Evolutionary conservation across 23 tunicate species (phyloP).

Genomic region (Aplidium turbinatum): DNA sequence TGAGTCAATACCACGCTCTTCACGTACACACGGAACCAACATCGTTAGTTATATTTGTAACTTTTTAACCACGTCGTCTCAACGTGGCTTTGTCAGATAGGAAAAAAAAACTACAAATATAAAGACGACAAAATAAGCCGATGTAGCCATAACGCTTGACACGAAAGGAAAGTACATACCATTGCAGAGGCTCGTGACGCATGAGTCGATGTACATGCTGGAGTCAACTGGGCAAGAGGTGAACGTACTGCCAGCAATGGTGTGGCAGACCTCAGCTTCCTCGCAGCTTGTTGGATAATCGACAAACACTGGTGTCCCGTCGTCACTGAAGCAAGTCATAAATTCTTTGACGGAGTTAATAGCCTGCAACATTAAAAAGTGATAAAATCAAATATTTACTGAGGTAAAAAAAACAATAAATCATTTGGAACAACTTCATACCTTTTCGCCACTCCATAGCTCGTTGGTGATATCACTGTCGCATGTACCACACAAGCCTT

Average conservation of each 20-base stretch:
- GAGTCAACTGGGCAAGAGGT: slow-evolving; percentile 67
- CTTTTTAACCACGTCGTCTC: no score
- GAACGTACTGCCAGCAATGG: slow-evolving; percentile 39
- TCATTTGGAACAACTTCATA: slow-evolving; percentile 13
- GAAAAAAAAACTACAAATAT: no score
- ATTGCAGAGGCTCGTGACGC: slow-evolving; percentile 66
- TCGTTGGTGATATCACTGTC: slow-evolving; percentile 73
- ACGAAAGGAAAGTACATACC: slow-evolving; percentile 66
- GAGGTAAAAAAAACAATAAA: not conserved
- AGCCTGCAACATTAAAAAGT: no score
- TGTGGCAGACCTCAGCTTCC: slow-evolving; percentile 44
- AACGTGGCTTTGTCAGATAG: no score
- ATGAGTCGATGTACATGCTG: slow-evolving; percentile 57
- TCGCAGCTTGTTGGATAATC: slow-evolving; percentile 13
- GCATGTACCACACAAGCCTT: slow-evolving; percentile 91
- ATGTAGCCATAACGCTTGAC: no score
- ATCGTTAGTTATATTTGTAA: no score
- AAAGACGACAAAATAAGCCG: no score
- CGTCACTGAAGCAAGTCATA: slow-evolving; percentile 37
- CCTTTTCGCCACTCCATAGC: slow-evolving; percentile 65
- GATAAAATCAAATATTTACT: no score
- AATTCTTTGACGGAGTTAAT: slow-evolving; percentile 39
- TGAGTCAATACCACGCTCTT: no score
- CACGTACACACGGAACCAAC: no score
- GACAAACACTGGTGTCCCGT: slow-evolving; percentile 14